phyloP scores from a whole-genome alignment of 1,140 invertebrate genomes.

The Drosophila sproati region DNA sequence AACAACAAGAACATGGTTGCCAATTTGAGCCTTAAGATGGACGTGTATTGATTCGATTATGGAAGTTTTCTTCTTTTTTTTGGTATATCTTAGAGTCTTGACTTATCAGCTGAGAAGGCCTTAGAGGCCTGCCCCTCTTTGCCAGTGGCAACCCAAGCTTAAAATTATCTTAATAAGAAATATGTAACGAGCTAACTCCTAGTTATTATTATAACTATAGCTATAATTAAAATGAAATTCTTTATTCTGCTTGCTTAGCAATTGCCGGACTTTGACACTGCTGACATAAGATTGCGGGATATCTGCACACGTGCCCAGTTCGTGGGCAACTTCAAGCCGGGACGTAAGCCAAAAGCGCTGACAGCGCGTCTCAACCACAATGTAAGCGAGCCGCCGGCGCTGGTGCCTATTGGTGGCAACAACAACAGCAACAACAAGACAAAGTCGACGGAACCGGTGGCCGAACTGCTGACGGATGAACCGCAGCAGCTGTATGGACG shows the following conservation, averaged over 20 bases:
- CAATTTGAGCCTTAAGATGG: no score
- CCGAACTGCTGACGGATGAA: slow-evolving; percentile 63
- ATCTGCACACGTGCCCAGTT: slow-evolving; percentile 79
- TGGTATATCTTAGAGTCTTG: no score
- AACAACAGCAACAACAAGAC: slow-evolving; percentile 1
- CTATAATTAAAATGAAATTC: background rate
- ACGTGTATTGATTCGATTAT: no score
- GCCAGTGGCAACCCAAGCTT: no score
- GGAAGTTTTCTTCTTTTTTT: no score
- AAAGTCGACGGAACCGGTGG: slow-evolving; percentile 11
- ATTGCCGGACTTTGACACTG: slow-evolving; percentile 84
- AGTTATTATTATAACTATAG: background rate
- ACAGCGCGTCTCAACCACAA: slow-evolving; percentile 57
- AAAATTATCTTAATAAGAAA: no score
- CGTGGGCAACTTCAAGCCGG: slow-evolving; percentile 74
- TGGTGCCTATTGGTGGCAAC: slow-evolving; percentile 68
- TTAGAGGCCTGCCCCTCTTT: no score
- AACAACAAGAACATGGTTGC: no score
- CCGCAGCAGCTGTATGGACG: slow-evolving; percentile 67
- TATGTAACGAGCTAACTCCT: no score
- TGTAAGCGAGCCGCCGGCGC: slow-evolving; percentile 64
- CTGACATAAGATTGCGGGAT: slow-evolving; percentile 73
- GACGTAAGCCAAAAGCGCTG: slow-evolving; percentile 69
- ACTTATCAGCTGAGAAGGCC: no score
- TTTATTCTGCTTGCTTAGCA: slow-evolving; percentile 54